Evolutionary conservation across 2,797 vertebrate species (phyloP), one percentile per base, ranked within the genome.

Genomic region (Diplodus sargus): DNA sequence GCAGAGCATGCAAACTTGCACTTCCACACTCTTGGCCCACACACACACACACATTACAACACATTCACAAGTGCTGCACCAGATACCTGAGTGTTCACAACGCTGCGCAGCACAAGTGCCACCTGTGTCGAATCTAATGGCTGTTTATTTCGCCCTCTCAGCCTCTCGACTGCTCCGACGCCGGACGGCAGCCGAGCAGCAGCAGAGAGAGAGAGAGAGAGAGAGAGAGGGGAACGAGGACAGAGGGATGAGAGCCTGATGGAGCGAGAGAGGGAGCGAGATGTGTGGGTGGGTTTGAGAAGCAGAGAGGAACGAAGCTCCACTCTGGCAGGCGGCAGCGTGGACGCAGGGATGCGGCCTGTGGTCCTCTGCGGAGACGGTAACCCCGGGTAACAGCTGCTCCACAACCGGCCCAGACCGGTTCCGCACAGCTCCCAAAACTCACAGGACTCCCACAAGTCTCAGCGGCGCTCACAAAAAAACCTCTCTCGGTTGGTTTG

Each of bases 221-320:
- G 34, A 8, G 30, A 23, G 47, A n/a, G 68, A 73, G 56, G 6
- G 65, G 53, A 66, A 23, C 4, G 61, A 85, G 82, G 78, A 79
- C 45, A 12, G 47, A 72, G 71, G 58, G 70, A 73, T 68, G 74
- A 70, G 67, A 81, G 77, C 9, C 17, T 64, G 71, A 76, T 57
- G 63, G 69, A 79, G 69, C 60, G 43, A 74, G 85, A 71, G 74
- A 43, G 39, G 42, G 13, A 70, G 42, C 13, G 23, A 61, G 52
- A 68, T 49, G 30, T 34, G 86, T 87, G 81, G 85, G 84, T 45
- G 82, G 57, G 39, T 39, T 51, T 78, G 53, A 43, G 18, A 48
- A 75, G 78, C 39, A 3, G 57, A 79, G 79, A 66, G 83, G 75
- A 61, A 60, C 51, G 67, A 87, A 82, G 81, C 62, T 86, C 20